Conservation (phyloP, 2,113 vertebrate species). For the Willisornis vidua region DNA sequence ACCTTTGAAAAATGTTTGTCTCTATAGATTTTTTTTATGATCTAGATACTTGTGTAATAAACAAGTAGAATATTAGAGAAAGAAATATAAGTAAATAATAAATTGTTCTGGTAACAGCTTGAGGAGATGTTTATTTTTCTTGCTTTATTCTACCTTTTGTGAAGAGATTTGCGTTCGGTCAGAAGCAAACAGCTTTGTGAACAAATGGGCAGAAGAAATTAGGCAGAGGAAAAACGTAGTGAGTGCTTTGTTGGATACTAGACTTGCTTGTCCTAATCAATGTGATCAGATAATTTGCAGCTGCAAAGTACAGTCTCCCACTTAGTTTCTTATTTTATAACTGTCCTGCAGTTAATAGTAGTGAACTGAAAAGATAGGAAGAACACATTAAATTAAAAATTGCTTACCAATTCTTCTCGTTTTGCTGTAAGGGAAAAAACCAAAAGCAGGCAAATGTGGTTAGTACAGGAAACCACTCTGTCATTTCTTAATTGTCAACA, state of each 20-base stretch:
- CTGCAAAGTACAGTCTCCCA: accelerated
- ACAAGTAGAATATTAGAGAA: not conserved
- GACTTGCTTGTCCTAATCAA: not conserved
- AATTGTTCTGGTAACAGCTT: not conserved
- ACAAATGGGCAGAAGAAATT: not conserved
- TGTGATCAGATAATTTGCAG: not conserved
- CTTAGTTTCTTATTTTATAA: not conserved
- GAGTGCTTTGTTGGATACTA: not conserved
- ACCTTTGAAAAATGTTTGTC: not conserved
- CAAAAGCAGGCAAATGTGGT: not conserved
- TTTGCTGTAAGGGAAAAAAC: not conserved
- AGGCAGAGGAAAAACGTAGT: not conserved
- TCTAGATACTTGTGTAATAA: not conserved
- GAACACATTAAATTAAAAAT: not conserved
- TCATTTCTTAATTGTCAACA: constrained; percentile 15
- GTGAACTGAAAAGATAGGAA: not conserved
- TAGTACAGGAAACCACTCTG: not conserved
- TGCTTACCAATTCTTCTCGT: not conserved
- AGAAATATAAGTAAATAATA: not conserved
- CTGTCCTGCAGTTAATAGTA: not conserved
- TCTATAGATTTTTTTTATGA: not conserved
- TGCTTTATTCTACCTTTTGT: not conserved
- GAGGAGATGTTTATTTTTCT: not conserved
- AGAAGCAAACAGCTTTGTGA: not conserved
- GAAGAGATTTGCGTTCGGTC: not conserved